Base-by-base conservation (phyloP, 2,113 vertebrate genomes). In the Chionodraco myersi region DNA sequence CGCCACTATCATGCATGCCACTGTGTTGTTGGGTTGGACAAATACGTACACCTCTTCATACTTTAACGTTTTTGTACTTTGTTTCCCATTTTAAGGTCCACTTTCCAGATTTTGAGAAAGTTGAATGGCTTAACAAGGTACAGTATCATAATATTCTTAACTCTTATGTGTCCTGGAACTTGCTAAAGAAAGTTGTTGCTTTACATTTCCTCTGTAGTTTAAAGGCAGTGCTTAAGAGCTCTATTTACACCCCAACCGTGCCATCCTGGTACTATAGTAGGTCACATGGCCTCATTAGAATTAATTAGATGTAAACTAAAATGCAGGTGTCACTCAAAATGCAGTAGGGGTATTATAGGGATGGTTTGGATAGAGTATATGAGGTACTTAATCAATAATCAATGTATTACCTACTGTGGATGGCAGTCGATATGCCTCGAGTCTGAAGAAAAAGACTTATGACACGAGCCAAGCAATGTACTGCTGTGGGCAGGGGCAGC, bases 81-180 rank as follows among this genome's bases (percentile, higher is more conserved):
- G 11, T 21, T 41, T 14, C 14, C 56, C 52, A 16, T 12, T 61
- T 61, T 68, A 51, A 99, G 98, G 96, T 99, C 74, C 89, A 97
- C 7, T 99, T 99, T 64, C 94, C 95, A 6, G 97, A 99, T 21
- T 95, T 97, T 54, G 98, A 99, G 87, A 96, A 97, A 57, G 97
- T 95, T 7, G 94, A 96, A 45, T 99, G 98, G 98, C 84, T 98
- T 60, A 99, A 99, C 90, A 99, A 99, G 97, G 98, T 99, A 96
- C 89, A 12, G 58, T 86, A 23, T 58, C 5, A 73, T 56, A 41
- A 64, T 34, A 0, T 41, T 26, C 8, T 34, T 53, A 45, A 15
- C 5, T 21, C 3, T 30, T 58, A 10, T 57, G 13, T 10, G 15
- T 52, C 23, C 15, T 45, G 18, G 41, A 45, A 9, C 34, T 4